These are phyloP conservation scores for Alosa alosa DNA, from an alignment of 2,113 vertebrate species.

Conservation along the genomic window DNA sequence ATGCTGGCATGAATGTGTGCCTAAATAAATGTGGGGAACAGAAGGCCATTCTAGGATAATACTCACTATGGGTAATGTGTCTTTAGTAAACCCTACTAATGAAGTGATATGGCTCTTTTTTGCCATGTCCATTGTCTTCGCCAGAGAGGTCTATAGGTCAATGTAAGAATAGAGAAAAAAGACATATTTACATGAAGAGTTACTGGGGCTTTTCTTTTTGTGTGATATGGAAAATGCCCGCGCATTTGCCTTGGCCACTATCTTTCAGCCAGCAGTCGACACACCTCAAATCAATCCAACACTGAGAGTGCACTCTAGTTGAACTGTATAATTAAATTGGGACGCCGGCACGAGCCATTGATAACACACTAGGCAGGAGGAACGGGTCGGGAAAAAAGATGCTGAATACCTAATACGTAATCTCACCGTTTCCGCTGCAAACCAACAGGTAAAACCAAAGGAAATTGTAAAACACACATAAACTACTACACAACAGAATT, in stretches of 20 bases:
- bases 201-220: not conserved
- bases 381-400: not conserved
- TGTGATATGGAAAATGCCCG: not conserved
- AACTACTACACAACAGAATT: not conserved
- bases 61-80: not conserved
- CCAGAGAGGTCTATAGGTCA: not conserved
- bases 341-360: not conserved
- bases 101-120: not conserved
- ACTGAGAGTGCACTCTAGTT: conserved; percentile 15
- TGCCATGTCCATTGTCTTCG: not conserved
- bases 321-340: not conserved
- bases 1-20: not conserved
- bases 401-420: not conserved
- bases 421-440: not conserved
- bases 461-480: not conserved
- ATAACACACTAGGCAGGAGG: not conserved
- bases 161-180: not conserved
- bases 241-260: not conserved
- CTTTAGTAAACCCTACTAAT: not conserved
- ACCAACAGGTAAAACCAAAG: not conserved
- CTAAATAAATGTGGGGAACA: not conserved
- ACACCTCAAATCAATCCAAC: conserved; percentile 21
- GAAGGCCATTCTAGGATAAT: not conserved
- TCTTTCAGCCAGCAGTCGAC: conserved; percentile 20
- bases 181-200: not conserved